These are phyloP conservation scores for Gambelia wislizenii DNA, from an alignment of 2,797 vertebrate genomes.

Conservation along the genomic window DNA sequence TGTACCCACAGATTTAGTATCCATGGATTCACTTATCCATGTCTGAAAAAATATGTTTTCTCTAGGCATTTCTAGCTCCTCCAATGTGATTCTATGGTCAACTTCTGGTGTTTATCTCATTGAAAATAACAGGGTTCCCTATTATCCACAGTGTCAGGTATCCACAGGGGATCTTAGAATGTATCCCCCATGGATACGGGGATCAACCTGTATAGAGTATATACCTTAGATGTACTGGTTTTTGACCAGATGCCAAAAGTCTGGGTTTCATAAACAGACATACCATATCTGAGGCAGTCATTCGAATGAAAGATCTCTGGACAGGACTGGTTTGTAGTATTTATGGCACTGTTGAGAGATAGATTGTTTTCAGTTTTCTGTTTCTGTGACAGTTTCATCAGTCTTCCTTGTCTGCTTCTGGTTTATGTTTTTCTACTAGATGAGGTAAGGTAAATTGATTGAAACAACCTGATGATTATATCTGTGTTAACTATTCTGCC, in stretches of 20 bases:
- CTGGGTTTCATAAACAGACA: constrained; percentile 14
- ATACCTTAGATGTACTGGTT: neutral
- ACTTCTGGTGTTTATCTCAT: too few species aligned
- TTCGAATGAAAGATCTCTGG: constrained; percentile 75
- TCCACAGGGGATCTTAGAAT: too few species aligned
- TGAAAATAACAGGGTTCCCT: too few species aligned
- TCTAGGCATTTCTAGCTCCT: too few species aligned
- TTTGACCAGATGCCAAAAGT: neutral
- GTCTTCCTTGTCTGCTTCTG: neutral
- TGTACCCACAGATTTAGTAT: too few species aligned
- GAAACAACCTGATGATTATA: neutral
- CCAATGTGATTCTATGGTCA: too few species aligned
- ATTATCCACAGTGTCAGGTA: too few species aligned
- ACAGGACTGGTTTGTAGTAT: constrained; percentile 58
- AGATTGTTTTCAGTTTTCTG: constrained; percentile 32
- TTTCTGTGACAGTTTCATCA: neutral
- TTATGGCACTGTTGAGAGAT: constrained; percentile 64
- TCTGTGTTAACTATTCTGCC: neutral
- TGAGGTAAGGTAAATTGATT: neutral
- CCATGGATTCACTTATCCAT: too few species aligned
- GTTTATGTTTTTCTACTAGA: neutral
- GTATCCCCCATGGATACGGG: too few species aligned
- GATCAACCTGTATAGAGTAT: neutral
- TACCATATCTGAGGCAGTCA: constrained; percentile 76
- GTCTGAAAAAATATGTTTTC: too few species aligned